Percentiles rank a stretch among this genome's conserved stretches.
phyloP scores from a whole-genome alignment of 2,888 invertebrate species.

The Onthophagus sagittarius region DNA sequence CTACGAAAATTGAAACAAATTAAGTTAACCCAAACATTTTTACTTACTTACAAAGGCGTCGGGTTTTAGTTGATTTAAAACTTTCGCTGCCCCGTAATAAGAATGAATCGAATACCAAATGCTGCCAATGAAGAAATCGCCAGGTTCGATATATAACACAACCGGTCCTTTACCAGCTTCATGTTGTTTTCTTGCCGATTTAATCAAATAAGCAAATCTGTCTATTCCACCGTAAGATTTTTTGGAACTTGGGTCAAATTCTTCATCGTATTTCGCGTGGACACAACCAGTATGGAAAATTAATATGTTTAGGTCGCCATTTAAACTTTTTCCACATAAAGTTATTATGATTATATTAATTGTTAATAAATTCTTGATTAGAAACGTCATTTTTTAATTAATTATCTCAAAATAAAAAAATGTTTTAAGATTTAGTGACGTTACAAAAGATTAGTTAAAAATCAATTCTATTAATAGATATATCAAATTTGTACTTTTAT shows the following conservation, averaged over 20 bases:
- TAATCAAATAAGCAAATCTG: background rate
- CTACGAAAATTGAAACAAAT: too few species aligned
- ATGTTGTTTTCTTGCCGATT: background rate
- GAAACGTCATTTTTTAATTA: too few species aligned
- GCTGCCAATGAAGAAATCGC: conserved; percentile 9
- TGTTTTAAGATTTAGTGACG: too few species aligned
- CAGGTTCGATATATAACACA: conserved; percentile 9
- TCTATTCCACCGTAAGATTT: conserved; percentile 4
- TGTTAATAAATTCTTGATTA: too few species aligned
- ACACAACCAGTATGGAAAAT: conserved; percentile 3
- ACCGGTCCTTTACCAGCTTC: background rate
- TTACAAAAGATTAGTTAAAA: too few species aligned
- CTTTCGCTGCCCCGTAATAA: background rate
- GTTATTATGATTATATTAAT: too few species aligned
- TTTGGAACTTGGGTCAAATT: background rate
- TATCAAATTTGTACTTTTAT: too few species aligned
- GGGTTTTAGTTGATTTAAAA: background rate
- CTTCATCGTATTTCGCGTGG: background rate
- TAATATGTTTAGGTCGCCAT: background rate
- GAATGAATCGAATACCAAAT: conserved; percentile 12
- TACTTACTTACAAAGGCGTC: background rate
- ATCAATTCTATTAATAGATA: too few species aligned
- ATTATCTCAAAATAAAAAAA: too few species aligned
- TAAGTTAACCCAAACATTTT: too few species aligned
- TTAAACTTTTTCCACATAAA: too few species aligned